Evolutionary conservation across 92 coral and sea anemone genomes (phyloP).

Genomic region (Siderastrea radians): DNA sequence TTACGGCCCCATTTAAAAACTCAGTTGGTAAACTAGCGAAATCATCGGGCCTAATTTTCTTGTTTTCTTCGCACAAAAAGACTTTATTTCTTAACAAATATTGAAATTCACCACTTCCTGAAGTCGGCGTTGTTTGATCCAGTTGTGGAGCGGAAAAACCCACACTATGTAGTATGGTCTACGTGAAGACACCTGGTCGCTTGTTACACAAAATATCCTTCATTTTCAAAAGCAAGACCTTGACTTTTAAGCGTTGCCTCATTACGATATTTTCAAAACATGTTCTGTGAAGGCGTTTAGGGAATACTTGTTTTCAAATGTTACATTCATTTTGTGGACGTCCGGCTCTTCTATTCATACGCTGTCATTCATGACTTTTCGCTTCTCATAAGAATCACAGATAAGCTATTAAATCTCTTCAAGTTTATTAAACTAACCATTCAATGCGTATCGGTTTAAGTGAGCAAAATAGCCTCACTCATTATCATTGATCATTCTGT

Average conservation of each 20-base stretch:
- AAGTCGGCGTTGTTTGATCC: conserved; percentile 49
- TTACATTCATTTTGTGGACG: not conserved
- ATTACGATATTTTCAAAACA: conserved; percentile 40
- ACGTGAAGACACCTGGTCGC: conserved; percentile 31
- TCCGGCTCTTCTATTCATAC: not conserved
- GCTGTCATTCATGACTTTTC: not conserved
- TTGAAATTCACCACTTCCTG: conserved; percentile 47
- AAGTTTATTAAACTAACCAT: conserved; percentile 15
- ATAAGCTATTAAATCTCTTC: conserved; percentile 13
- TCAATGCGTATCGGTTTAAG: conserved; percentile 16
- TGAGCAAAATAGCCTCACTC: not conserved
- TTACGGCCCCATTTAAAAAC: conserved; percentile 28
- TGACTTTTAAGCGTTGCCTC: conserved; percentile 19
- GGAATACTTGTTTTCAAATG: conserved; percentile 4
- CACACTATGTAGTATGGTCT: conserved; percentile 1
- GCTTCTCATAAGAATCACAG: not conserved
- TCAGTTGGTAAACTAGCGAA: conserved; percentile 26
- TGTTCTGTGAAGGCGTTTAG: not conserved
- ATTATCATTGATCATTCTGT: not conserved
- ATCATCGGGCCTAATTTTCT: conserved; percentile 24
- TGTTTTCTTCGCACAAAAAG: conserved; percentile 38
- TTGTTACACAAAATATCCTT: conserved; percentile 29
- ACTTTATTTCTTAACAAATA: conserved; percentile 39
- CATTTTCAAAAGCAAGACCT: conserved; percentile 41
- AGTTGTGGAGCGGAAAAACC: conserved; percentile 47